Evolutionary conservation across 1,140 invertebrate genomes (phyloP).

Genomic region (Calliphora vicina): DNA sequence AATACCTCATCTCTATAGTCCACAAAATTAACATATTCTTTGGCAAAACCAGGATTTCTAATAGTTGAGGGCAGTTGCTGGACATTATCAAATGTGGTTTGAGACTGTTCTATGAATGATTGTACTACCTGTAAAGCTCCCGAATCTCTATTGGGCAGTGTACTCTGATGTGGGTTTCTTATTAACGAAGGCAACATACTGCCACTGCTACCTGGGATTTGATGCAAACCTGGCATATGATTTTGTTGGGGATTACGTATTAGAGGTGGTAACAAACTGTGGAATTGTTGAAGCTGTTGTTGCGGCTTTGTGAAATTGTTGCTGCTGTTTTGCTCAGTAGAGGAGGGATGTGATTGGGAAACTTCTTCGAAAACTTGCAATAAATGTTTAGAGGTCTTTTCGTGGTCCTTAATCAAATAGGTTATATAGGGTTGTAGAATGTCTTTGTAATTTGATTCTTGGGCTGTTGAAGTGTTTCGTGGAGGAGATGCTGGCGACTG

Average conservation of each 20-base stretch:
- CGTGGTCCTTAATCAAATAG: background rate
- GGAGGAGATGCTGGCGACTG: background rate
- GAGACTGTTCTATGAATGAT: background rate
- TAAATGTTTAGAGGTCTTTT: conserved; percentile 1
- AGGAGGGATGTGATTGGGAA: background rate
- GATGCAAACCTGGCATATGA: background rate
- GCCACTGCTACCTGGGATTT: background rate
- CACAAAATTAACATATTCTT: background rate
- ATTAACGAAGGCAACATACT: background rate
- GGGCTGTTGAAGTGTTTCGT: background rate
- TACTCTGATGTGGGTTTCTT: background rate
- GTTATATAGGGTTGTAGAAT: background rate
- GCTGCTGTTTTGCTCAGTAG: background rate
- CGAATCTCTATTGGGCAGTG: background rate
- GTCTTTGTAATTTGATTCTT: background rate
- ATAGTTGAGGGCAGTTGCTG: background rate
- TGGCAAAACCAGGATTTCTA: background rate
- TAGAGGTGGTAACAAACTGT: background rate
- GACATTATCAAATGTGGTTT: background rate
- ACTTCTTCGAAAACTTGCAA: background rate
- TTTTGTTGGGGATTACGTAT: background rate
- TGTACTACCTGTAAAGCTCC: background rate
- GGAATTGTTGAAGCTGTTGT: background rate
- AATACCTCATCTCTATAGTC: background rate
- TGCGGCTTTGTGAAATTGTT: background rate